These are phyloP conservation scores for Clitarchus hookeri DNA, from an alignment of 2,888 invertebrate genomes.

Conservation along the genomic window DNA sequence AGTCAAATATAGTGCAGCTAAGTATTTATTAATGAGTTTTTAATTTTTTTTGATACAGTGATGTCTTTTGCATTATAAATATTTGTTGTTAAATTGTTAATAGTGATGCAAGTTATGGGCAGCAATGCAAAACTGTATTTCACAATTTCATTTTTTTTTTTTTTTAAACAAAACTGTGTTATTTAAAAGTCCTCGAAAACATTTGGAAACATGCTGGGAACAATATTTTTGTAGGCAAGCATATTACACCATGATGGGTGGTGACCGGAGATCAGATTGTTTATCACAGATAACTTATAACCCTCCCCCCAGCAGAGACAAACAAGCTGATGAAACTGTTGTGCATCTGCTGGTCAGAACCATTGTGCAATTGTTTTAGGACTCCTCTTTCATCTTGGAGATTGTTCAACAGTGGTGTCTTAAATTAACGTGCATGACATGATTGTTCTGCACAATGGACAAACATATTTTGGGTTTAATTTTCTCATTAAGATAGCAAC, in stretches of 20 bases:
- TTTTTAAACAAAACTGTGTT: neutral
- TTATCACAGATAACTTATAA: neutral
- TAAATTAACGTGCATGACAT: too few relatives aligned
- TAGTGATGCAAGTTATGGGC: too few relatives aligned
- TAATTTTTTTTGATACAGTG: neutral
- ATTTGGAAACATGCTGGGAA: neutral
- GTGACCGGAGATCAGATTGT: neutral
- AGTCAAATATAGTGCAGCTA: too few relatives aligned
- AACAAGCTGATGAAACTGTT: conserved; percentile 5
- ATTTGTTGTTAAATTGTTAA: neutral
- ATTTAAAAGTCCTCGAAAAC: neutral
- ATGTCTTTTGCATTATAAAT: neutral
- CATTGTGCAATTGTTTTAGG: too few relatives aligned
- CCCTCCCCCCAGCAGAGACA: conserved; percentile 12
- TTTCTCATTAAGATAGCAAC: too few relatives aligned
- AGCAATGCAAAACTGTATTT: neutral
- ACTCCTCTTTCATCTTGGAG: neutral
- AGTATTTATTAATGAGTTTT: too few relatives aligned
- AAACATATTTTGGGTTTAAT: too few relatives aligned
- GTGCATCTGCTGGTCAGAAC: neutral
- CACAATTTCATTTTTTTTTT: neutral
- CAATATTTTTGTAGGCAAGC: neutral
- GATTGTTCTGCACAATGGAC: too few relatives aligned
- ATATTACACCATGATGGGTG: neutral
- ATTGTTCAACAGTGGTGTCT: neutral